Conservation (phyloP, 2,888 invertebrate genomes). For the Trichacis sp. region DNA sequence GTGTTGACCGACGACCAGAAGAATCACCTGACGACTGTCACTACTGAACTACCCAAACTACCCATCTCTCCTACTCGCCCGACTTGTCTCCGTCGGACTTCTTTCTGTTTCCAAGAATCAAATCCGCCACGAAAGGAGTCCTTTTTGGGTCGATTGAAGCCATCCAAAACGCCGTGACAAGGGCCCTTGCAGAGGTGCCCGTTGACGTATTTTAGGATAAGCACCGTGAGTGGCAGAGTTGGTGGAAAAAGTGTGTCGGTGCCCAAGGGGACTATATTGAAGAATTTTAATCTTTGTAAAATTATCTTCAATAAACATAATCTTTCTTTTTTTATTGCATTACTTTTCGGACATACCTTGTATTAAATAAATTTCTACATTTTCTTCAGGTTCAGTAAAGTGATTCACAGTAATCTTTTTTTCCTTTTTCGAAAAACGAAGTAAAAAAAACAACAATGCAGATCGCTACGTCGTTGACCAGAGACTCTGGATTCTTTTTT, state of each 20-base stretch:
- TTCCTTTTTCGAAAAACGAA: too few relatives aligned
- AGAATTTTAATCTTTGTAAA: too few relatives aligned
- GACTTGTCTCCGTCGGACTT: slow-evolving; percentile 8
- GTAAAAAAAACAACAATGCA: too few relatives aligned
- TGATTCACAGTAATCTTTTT: too few relatives aligned
- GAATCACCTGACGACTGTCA: slow-evolving; percentile 7
- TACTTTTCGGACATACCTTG: too few relatives aligned
- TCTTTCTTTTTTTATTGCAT: too few relatives aligned
- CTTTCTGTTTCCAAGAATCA: slow-evolving; percentile 8
- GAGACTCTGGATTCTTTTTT: too few relatives aligned
- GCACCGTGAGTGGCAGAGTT: slow-evolving; percentile 7
- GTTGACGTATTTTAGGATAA: not conserved
- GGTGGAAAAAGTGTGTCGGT: not conserved
- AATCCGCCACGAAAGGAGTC: slow-evolving; percentile 3
- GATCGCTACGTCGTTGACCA: too few relatives aligned
- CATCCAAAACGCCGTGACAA: not conserved
- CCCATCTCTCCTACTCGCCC: slow-evolving; percentile 7
- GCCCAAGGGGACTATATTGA: not conserved
- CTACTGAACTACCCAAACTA: slow-evolving; percentile 17
- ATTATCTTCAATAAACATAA: too few relatives aligned
- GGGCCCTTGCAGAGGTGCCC: not conserved
- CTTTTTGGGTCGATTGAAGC: not conserved
- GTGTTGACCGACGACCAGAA: slow-evolving; percentile 42
- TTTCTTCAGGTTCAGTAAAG: too few relatives aligned
- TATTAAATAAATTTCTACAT: too few relatives aligned